phyloP scores from a whole-genome alignment of 2,113 vertebrate genomes.

The Ibidorhyncha struthersii region DNA sequence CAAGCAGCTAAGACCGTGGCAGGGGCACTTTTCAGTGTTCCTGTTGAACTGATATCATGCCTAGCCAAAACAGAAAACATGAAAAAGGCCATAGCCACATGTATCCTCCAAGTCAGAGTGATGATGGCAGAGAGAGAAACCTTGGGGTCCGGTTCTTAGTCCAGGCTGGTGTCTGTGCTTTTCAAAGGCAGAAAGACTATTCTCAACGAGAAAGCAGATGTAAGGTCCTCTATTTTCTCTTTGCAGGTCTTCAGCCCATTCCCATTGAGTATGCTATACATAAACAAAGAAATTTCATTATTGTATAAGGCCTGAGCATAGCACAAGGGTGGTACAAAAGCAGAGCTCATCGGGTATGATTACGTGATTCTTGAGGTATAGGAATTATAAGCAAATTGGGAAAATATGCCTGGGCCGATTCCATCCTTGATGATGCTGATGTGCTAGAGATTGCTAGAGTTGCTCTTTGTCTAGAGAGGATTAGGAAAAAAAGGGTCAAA shows the following conservation, averaged over 20 bases:
- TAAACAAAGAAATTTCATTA: background rate
- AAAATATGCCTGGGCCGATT: background rate
- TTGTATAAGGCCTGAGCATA: background rate
- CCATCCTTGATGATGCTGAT: background rate
- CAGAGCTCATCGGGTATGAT: background rate
- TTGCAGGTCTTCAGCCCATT: background rate
- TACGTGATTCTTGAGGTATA: background rate
- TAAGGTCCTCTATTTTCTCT: background rate
- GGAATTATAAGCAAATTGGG: background rate
- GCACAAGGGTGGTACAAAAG: background rate
- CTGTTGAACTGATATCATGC: no score
- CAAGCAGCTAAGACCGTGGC: no score
- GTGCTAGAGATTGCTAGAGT: background rate
- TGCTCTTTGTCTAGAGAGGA: background rate
- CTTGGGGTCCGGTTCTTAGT: background rate
- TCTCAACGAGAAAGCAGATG: background rate
- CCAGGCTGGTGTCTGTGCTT: background rate
- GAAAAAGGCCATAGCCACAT: background rate
- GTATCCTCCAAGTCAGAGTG: background rate
- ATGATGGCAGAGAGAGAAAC: background rate
- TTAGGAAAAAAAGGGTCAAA: background rate
- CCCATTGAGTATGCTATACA: background rate
- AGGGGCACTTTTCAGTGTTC: no score
- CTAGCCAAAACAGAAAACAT: background rate
- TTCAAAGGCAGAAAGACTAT: background rate